Base-by-base conservation (phyloP, 2,797 vertebrate genomes). In the Dromococcyx pavoninus region DNA sequence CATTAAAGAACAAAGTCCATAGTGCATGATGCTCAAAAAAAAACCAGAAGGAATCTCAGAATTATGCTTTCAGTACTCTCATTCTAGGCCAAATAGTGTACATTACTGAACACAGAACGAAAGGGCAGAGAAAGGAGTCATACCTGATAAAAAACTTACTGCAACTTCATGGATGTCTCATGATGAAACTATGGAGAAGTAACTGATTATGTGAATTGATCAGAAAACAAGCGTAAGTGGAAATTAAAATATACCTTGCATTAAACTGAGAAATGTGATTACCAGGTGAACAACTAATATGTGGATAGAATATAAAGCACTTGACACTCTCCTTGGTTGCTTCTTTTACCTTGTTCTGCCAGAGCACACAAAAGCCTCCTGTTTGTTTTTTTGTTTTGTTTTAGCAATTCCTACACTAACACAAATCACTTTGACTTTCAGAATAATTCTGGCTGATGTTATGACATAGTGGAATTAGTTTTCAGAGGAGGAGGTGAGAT, bases 121-220 rank as follows among this genome's bases (percentile, higher is more conserved):
- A 85, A 41, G 28, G 48, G 43, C 39, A 30, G 51, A 79, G 81
- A 48, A 94, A 79, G 43, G 21, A 65, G 39, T 71, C 78, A 21
- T 92, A 93, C 81, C 84, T 92, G 75, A 85, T 80, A 58, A 67
- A 90, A 93, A 90, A 93, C 22, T 93, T 64, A 93, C 71, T 91
- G 86, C 75, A 89, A 35, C 77, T 65, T 75, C 92, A 79, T 10
- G 72, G 86, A 53, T 82, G 77, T 61, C 81, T 93, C 86, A 46
- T n/a, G 95, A 74, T 77, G 86, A 57, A 95, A 95, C 93, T 89
- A 93, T 21, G 78, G 65, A 93, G 72, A 74, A 80, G 88, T 89
- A 89, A 93, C 84, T 80, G 75, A 71, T 92, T 61, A 80, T 0
- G 10, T 65, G 51, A 94, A 89, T 16, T 41, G 30, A 82, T 76